phyloP scores from a whole-genome alignment of 1,140 invertebrate species.

The Capitella teleta region DNA sequence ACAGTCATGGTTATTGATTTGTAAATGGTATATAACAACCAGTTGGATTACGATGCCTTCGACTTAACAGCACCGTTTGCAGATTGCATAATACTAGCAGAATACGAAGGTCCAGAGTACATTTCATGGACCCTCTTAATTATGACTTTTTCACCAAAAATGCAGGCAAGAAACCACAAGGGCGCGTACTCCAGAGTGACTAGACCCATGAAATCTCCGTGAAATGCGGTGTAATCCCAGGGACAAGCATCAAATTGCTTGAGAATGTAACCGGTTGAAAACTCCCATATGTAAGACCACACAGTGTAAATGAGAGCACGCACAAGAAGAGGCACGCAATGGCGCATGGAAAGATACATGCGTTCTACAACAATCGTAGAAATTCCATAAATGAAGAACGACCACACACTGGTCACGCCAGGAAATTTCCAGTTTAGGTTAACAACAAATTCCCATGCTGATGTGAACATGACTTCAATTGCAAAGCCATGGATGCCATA shows the following conservation, averaged over 20 bases:
- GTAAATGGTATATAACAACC: too few relatives aligned
- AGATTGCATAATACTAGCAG: too few relatives aligned
- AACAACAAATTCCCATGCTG: slow-evolving; percentile 46
- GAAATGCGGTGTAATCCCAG: slow-evolving; percentile 47
- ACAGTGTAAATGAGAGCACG: slow-evolving; percentile 43
- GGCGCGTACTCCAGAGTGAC: slow-evolving; percentile 48
- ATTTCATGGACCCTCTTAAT: not conserved
- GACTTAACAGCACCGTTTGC: too few relatives aligned
- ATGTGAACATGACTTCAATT: slow-evolving; percentile 47
- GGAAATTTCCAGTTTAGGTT: slow-evolving; percentile 44
- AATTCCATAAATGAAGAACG: slow-evolving; percentile 45
- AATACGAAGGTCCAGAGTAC: too few relatives aligned
- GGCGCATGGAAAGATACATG: slow-evolving; percentile 31
- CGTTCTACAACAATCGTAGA: slow-evolving; percentile 41
- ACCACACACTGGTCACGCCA: slow-evolving; percentile 46
- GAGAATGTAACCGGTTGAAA: slow-evolving; percentile 43
- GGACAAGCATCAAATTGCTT: slow-evolving; percentile 45
- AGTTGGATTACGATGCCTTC: too few relatives aligned
- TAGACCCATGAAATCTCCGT: slow-evolving; percentile 45
- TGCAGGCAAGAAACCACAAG: slow-evolving; percentile 42
- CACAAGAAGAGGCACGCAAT: slow-evolving; percentile 32
- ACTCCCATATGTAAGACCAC: slow-evolving; percentile 47
- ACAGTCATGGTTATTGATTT: too few relatives aligned
- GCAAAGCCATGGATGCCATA: slow-evolving; percentile 49
- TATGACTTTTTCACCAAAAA: slow-evolving; percentile 19